Conservation (phyloP, 2,113 vertebrate species). For the Lophochroa leadbeateri region DNA sequence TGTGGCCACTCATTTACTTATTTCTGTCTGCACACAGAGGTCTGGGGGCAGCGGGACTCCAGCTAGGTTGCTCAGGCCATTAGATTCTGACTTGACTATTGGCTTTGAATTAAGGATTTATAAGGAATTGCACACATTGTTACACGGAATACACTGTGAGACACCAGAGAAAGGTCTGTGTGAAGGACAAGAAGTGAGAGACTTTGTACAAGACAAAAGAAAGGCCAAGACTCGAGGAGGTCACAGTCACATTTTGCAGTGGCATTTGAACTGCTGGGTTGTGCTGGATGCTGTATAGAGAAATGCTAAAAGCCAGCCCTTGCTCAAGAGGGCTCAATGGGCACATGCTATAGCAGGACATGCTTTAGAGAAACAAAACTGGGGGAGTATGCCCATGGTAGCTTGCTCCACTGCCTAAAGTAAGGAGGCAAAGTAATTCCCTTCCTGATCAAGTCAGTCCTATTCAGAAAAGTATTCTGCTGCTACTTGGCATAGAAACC, state of each 20-base stretch:
- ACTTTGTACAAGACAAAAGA: not conserved
- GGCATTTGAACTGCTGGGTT: no score
- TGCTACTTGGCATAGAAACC: not conserved
- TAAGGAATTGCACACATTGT: not conserved
- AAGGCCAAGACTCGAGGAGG: not conserved
- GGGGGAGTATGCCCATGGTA: rapidly evolving
- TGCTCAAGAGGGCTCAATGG: not conserved
- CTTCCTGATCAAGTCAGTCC: not conserved
- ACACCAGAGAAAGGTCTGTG: not conserved
- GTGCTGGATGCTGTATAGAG: not conserved
- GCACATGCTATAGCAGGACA: not conserved
- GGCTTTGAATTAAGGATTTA: not conserved
- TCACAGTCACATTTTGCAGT: not conserved
- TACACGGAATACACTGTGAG: not conserved
- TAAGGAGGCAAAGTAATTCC: not conserved
- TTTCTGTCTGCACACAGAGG: no score
- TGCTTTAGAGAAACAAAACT: no score
- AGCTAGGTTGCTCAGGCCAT: no score
- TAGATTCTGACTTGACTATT: not conserved
- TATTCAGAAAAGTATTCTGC: not conserved
- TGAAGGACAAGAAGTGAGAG: not conserved
- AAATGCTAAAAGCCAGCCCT: not conserved
- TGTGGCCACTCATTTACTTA: no score
- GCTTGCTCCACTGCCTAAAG: not conserved
- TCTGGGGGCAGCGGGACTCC: no score